These are phyloP conservation scores for Zelleria hepariella DNA, from an alignment of 2,888 invertebrate species.

Conservation along the genomic window DNA sequence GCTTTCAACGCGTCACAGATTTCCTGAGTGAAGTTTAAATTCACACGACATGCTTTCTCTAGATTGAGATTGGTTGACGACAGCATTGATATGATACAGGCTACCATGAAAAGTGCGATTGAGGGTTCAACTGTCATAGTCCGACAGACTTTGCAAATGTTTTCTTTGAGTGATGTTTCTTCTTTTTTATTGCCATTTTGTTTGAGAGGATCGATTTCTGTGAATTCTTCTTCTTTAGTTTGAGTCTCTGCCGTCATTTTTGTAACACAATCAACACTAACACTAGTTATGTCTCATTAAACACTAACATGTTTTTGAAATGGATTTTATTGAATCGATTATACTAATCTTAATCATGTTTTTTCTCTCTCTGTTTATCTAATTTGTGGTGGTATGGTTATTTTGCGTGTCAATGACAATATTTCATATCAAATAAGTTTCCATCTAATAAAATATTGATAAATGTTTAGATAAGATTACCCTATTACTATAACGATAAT, in stretches of 20 bases:
- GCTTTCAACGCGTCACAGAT: conserved; percentile 80
- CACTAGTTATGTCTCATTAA: neutral
- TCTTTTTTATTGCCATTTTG: conserved; percentile 13
- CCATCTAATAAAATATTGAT: too few relatives aligned
- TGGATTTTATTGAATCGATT: too few relatives aligned
- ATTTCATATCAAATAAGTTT: too few relatives aligned
- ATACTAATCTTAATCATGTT: neutral
- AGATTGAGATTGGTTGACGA: conserved; percentile 85
- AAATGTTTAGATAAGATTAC: too few relatives aligned
- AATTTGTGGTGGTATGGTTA: neutral
- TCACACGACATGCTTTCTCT: conserved; percentile 88
- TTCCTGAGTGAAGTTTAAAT: conserved; percentile 77
- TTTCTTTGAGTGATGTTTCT: conserved; percentile 23
- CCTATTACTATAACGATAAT: too few relatives aligned
- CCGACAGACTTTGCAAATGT: conserved; percentile 18
- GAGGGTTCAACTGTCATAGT: conserved; percentile 51
- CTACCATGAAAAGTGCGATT: conserved; percentile 33
- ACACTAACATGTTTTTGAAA: neutral
- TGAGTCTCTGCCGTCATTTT: neutral
- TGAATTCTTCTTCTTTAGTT: conserved; percentile 18
- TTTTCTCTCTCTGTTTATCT: neutral
- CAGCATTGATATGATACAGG: conserved; percentile 67
- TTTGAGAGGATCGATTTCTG: conserved; percentile 28
- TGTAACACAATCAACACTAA: neutral
- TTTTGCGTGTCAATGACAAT: neutral